Conservation (phyloP, 2,113 vertebrate species). For the Parus major region DNA sequence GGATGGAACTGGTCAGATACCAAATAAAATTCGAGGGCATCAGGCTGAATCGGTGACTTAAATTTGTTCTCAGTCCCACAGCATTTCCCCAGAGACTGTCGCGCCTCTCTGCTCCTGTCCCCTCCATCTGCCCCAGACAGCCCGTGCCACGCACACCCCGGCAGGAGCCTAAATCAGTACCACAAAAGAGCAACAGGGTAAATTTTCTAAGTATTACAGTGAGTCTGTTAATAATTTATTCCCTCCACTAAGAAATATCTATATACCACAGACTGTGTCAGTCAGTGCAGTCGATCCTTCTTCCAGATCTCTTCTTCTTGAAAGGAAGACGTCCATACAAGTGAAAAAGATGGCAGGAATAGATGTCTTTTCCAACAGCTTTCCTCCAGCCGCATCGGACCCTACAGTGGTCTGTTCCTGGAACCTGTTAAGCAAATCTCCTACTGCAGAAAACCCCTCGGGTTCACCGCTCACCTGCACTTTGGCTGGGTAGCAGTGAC, state of each 20-base stretch:
- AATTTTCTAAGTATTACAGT: background rate
- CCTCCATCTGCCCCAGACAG: background rate
- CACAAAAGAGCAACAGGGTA: background rate
- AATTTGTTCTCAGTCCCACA: fast-evolving
- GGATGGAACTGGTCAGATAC: background rate
- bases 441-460: background rate
- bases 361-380: background rate
- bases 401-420: background rate
- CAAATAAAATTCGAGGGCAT: background rate
- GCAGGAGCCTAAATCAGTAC: background rate
- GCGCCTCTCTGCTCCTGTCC: background rate
- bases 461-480: background rate
- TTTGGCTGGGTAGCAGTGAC: constrained; percentile 23
- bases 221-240: background rate
- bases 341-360: background rate
- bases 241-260: background rate
- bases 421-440: background rate
- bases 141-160: background rate
- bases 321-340: background rate
- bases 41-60: background rate
- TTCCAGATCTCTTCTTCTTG: background rate
- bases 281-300: background rate
- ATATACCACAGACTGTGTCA: too few relatives aligned
- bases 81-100: background rate
- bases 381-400: background rate